Evolutionary conservation across 92 coral and sea anemone species (phyloP).

Genomic region (Nematostella vectensis): DNA sequence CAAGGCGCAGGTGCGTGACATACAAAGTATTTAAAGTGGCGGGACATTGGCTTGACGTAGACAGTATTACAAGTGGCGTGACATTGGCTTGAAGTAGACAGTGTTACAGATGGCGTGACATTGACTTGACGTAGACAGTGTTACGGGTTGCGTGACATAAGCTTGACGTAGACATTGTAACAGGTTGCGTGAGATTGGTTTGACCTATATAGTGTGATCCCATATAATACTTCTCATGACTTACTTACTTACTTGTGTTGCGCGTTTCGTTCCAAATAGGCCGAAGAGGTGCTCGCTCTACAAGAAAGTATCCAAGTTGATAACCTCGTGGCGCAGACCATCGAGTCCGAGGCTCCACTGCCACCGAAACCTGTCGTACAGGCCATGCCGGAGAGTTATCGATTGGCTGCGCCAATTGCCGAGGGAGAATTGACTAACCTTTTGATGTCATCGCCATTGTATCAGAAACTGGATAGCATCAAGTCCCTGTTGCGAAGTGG

Average conservation of each 20-base stretch:
- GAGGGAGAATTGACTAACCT: conserved; percentile 88
- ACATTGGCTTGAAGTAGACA: too few relatives aligned
- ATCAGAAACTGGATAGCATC: conserved; percentile 90
- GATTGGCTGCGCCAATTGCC: conserved; percentile 92
- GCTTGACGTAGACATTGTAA: too few relatives aligned
- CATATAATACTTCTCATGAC: too few relatives aligned
- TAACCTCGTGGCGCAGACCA: conserved; percentile 77
- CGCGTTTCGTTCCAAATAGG: conserved; percentile 25
- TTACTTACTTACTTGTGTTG: too few relatives aligned
- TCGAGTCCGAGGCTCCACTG: conserved; percentile 70
- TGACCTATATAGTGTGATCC: too few relatives aligned
- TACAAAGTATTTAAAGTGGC: too few relatives aligned
- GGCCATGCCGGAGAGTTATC: conserved; percentile 82
- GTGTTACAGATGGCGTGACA: too few relatives aligned
- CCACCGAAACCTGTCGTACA: conserved; percentile 41
- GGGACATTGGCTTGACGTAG: too few relatives aligned
- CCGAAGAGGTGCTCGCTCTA: conserved; percentile 70
- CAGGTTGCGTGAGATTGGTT: too few relatives aligned
- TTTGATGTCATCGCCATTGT: conserved; percentile 87
- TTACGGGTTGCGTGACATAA: too few relatives aligned
- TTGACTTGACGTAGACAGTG: too few relatives aligned
- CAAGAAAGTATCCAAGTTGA: conserved; percentile 96
- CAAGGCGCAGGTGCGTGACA: conserved; percentile 56
- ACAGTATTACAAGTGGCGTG: too few relatives aligned
- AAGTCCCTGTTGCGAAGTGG: conserved; percentile 65